Evolutionary conservation across 1,140 invertebrate genomes (phyloP).

Genomic region (Apis mellifera): Amel_HAv3.1 CM009934.2:12524001-12524500

Average conservation of each 20-base stretch:
- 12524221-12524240: not conserved
- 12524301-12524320: conserved; percentile 24
- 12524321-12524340: conserved; percentile 55
- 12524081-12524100: not conserved
- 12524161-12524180: not conserved
- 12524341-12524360: conserved; percentile 66
- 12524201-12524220: no score
- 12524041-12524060: not conserved
- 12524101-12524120: no score
- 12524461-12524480: conserved; percentile 63
- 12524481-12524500: conserved; percentile 44
- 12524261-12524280: conserved; percentile 15
- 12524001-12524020: conserved; percentile 30
- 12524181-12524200: not conserved
- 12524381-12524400: conserved; percentile 64
- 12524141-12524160: not conserved
- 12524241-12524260: not conserved
- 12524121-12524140: not conserved
- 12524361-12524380: conserved; percentile 71
- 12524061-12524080: not conserved
- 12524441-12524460: conserved; percentile 64
- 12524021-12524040: not conserved
- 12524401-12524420: conserved; percentile 47
- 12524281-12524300: not conserved
- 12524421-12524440: conserved; percentile 63